Evolutionary conservation across 2,888 invertebrate genomes (phyloP), one percentile per base, ranked within the genome.

Genomic region (Archips crataeganus): DNA sequence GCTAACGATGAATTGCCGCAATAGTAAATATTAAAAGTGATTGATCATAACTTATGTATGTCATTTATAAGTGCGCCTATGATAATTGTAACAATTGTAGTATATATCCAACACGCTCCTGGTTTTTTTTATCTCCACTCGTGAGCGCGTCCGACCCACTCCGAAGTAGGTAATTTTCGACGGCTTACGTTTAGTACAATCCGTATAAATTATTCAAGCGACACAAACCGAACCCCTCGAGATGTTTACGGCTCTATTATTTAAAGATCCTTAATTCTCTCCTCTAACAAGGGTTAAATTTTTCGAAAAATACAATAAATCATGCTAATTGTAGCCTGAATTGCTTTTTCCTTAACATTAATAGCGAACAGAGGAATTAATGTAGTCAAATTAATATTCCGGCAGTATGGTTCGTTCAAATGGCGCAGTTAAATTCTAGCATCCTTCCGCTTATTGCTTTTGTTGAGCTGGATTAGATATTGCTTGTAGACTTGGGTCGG

Each of bases 401-500:
- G 71, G 73, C 77, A 57, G 70, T 62, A 70, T 65, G 51, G 42
- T 61, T 61, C 57, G 62, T 74, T 67, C 62, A 76, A 72, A 75
- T 67, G 70, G 49, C 63, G 72, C 66, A 57, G 72, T 78, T 77
- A 75, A 72, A 76, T 75, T 76, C 72, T 70, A 73, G 68, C 65
- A 71, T 73, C 74, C 74, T 77, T 77, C 66, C 47, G 65, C 65
- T 80, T 80, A 81, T 82, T 76, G 78, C 54, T 76, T 75, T 76
- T 75, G 75, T 77, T 74, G 34, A 45, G 42, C 70, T 64, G 68
- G 80, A 82, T 82, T 79, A 82, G 81, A 80, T 81, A 79, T 73
- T 66, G 76, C 68, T 76, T 34, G 54, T 66, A 61, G 54, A 51
- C 34, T 54, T 67, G 36, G 34, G 34, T 54, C 15, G 57, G 34